phyloP scores from a whole-genome alignment of 2,888 invertebrate genomes.

The Eristalis intricaria region DNA sequence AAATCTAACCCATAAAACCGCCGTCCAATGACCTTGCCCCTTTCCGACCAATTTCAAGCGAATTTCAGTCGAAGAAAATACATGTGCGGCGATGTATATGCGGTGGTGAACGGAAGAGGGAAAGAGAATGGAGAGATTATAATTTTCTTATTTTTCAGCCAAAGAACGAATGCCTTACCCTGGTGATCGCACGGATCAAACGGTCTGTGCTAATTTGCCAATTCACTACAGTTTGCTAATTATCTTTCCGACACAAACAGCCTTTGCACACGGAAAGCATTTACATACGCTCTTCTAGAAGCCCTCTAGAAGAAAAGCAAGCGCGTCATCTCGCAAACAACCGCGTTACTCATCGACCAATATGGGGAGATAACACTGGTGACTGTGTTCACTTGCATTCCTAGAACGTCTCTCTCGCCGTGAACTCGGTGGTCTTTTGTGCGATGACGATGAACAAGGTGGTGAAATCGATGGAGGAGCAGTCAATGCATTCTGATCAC shows the following conservation, averaged over 20 bases:
- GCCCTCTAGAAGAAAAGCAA: not conserved
- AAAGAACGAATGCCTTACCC: not conserved
- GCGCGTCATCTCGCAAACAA: conserved; percentile 25
- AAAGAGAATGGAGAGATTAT: not conserved
- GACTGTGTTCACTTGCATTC: not conserved
- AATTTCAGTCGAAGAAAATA: not conserved
- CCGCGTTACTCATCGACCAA: conserved; percentile 7
- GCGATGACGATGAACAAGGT: not conserved
- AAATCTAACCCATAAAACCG: not conserved
- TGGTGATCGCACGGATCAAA: not conserved
- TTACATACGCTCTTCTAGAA: conserved; percentile 3
- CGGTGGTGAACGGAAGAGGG: too few species aligned
- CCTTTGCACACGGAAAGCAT: not conserved
- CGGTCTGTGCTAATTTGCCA: conserved; percentile 40
- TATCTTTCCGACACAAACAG: conserved; percentile 19
- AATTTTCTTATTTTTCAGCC: not conserved
- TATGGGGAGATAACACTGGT: not conserved
- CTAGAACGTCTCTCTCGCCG: not conserved
- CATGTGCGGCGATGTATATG: not conserved
- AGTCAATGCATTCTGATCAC: not conserved
- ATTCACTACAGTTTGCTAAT: conserved; percentile 39
- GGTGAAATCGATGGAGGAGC: not conserved
- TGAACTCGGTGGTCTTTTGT: not conserved
- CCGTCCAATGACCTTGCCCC: not conserved
- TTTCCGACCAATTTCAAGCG: not conserved